Base-by-base conservation (phyloP, 2,888 invertebrate species). In the Pseudolycoriella hygida region DNA sequence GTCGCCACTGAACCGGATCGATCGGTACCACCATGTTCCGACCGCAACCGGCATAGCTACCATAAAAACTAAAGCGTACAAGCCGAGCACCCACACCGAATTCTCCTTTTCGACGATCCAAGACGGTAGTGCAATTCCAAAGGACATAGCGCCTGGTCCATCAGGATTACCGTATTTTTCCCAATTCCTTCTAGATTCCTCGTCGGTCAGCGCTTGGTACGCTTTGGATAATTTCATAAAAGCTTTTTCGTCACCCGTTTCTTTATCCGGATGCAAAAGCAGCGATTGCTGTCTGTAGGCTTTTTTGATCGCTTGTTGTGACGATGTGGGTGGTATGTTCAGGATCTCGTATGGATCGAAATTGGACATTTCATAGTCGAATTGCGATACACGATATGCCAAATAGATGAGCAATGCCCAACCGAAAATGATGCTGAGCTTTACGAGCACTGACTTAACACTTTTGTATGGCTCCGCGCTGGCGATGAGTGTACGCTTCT, bases 21-120 rank as follows among this genome's bases (percentile, higher is more conserved):
- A 94, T 48, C 88, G 78, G 65, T 97, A 96, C 98, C 98, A 98
- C 98, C 98, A 98, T 54, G 86, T 87, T 42, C 97, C 97, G 50
- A 90, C 66, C 50, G 80, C 80, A 45, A 82, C 84, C 18, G 89
- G 89, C 60, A 98, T 67, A 38, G 94, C 89, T 46, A 98, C 83
- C 96, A 99, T 98, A 64, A 99, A 98, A 1, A 98, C 86, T 43
- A 97, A 70, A 3, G 86, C 94, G 68, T 96, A 96, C 2, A 93
- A 72, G 3, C 93, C 93, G 42, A 96, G 71, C 5, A 94, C 96
- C 93, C 93, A 96, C 18, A 97, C 80, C 53, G 96, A 96, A 63
- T 99, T 98, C 66, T 98, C 93, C 63, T 97, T 94, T 60, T 97
- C 96, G 10, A 99, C 94, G 62, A 99, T 94, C 98, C 98, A 99